Percentiles rank a stretch among this genome's conserved stretches.
Evolutionary conservation across 2,888 invertebrate genomes (phyloP).

Genomic region (Pegoplata infirma): DNA sequence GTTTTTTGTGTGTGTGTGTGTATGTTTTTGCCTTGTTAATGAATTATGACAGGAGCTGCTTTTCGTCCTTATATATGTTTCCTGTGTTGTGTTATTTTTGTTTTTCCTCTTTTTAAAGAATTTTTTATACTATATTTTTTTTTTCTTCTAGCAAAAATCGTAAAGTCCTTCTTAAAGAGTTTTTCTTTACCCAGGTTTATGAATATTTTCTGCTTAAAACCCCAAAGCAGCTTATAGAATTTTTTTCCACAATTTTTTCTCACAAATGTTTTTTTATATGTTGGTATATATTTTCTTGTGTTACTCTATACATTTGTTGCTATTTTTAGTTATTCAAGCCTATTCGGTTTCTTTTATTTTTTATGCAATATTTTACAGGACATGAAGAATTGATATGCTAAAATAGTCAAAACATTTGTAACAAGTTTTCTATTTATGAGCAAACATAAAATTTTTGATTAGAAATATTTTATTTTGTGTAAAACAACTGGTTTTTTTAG

Average conservation of each 20-base stretch:
- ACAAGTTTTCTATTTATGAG: too few relatives aligned
- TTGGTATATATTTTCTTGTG: constrained; percentile 1
- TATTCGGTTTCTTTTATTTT: neutral
- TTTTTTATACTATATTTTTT: too few relatives aligned
- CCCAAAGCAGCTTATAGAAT: constrained; percentile 25
- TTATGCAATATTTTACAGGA: too few relatives aligned
- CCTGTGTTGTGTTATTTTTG: neutral
- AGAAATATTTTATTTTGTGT: too few relatives aligned
- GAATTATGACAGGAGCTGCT: constrained; percentile 70
- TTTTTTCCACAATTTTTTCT: neutral
- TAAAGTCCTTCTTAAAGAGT: neutral
- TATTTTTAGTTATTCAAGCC: neutral
- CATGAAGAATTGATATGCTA: too few relatives aligned
- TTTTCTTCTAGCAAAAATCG: neutral
- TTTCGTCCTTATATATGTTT: constrained; percentile 15
- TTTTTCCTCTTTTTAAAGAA: constrained; percentile 4
- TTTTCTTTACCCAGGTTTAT: neutral
- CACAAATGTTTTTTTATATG: neutral
- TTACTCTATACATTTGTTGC: neutral
- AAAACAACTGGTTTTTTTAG: too few relatives aligned
- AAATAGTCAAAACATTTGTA: too few relatives aligned
- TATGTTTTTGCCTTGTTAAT: constrained; percentile 67
- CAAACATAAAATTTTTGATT: too few relatives aligned
- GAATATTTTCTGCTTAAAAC: neutral
- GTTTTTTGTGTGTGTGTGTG: too few relatives aligned